phyloP scores from a whole-genome alignment of 2,888 invertebrate species.

The Alentia gelatinosa region DNA sequence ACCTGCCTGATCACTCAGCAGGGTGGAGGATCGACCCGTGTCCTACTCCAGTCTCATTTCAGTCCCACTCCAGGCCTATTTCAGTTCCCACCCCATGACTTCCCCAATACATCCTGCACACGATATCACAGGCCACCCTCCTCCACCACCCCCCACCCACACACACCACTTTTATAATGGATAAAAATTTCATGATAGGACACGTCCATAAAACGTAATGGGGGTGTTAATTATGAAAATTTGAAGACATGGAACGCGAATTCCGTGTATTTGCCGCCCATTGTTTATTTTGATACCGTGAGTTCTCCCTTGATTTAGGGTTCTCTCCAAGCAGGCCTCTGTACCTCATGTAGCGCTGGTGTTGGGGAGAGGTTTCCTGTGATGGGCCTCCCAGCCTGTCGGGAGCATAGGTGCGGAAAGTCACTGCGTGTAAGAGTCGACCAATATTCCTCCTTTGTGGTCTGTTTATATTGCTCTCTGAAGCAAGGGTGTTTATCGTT shows the following conservation, averaged over 20 bases:
- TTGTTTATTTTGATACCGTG: constrained; percentile 40
- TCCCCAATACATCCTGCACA: background rate
- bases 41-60: background rate
- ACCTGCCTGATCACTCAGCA: constrained; percentile 2
- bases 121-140: background rate
- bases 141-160: background rate
- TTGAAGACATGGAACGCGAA: constrained; percentile 27
- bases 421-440: constrained; percentile 16
- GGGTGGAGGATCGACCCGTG: background rate
- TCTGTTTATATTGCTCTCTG: constrained; percentile 44
- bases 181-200: constrained; percentile 24
- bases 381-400: background rate
- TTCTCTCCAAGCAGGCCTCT: background rate
- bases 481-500: constrained; percentile 51
- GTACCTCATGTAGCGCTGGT: background rate
- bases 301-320: constrained; percentile 19
- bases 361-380: background rate
- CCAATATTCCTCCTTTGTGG: constrained; percentile 41
- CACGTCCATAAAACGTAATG: constrained; percentile 27
- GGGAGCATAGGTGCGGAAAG: constrained; percentile 8
- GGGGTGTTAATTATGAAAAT: constrained; percentile 40
- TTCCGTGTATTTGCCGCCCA: constrained; percentile 25
- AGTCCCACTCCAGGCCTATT: background rate
- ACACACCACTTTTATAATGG: constrained; percentile 9
- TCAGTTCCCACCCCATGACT: background rate